Conservation (phyloP, 2,888 invertebrate genomes). For the Choreutis nemorana region DNA sequence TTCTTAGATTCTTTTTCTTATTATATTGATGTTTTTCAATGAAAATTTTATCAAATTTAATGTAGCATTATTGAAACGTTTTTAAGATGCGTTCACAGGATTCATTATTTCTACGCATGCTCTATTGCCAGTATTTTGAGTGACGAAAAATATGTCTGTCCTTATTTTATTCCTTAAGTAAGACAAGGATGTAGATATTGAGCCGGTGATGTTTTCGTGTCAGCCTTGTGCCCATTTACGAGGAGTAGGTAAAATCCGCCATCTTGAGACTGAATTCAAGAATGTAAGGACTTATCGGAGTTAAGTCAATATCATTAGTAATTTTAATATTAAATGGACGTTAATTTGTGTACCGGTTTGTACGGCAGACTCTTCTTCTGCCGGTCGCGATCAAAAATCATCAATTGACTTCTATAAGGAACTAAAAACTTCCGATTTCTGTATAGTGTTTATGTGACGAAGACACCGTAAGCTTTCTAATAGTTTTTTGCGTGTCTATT, state of each 20-base stretch:
- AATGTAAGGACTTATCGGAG: slow-evolving; percentile 63
- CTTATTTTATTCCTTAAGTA: no score
- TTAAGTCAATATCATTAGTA: slow-evolving; percentile 51
- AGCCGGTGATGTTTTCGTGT: slow-evolving; percentile 66
- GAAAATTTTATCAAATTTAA: no score
- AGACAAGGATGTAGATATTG: slow-evolving; percentile 56
- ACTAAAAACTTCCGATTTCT: slow-evolving; percentile 52
- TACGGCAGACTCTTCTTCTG: slow-evolving; percentile 25
- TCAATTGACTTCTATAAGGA: slow-evolving; percentile 32
- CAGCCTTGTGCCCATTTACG: slow-evolving; percentile 67
- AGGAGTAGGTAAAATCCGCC: slow-evolving; percentile 69
- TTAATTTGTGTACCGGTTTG: slow-evolving; percentile 31
- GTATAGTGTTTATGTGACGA: slow-evolving; percentile 65
- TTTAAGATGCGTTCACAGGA: slow-evolving; percentile 42
- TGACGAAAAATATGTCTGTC: slow-evolving; percentile 43
- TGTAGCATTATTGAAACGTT: no score
- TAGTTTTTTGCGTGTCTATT: slow-evolving; percentile 65
- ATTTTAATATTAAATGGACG: slow-evolving; percentile 58
- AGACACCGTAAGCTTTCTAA: slow-evolving; percentile 66
- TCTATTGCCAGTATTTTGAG: slow-evolving; percentile 45
- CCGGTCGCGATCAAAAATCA: slow-evolving; percentile 31
- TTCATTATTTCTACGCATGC: slow-evolving; percentile 47
- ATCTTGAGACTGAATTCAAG: slow-evolving; percentile 72
- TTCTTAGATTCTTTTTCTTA: no score
- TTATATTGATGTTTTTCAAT: no score